Evolutionary conservation across 2,888 invertebrate genomes (phyloP).

Genomic region (Strigamia transsilvanica): DNA sequence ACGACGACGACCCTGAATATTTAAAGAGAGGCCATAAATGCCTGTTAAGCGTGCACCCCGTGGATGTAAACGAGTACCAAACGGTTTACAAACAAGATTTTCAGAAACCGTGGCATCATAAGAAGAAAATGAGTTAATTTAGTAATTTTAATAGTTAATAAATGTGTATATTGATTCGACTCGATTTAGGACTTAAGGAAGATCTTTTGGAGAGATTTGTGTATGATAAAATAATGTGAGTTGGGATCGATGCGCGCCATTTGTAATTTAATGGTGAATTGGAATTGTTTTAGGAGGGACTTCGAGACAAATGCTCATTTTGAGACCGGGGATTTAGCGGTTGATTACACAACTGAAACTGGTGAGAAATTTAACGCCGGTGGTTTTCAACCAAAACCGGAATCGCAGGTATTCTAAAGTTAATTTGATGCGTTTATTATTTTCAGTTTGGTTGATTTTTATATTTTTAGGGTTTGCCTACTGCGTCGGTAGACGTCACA

Average conservation of each 20-base stretch:
- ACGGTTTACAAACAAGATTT: background rate
- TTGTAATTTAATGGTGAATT: background rate
- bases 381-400: background rate
- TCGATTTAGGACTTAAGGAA: background rate
- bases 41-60: background rate
- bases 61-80: background rate
- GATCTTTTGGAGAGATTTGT: slow-evolving; percentile 2
- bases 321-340: background rate
- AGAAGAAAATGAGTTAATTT: slow-evolving; percentile 11
- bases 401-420: background rate
- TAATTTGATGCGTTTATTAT: background rate
- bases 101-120: background rate
- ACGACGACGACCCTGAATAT: background rate
- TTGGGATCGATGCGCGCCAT: background rate
- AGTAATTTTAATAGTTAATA: background rate
- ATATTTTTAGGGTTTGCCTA: background rate
- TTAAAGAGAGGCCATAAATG: slow-evolving; percentile 24
- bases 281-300: background rate
- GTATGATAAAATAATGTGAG: background rate
- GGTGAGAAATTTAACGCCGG: background rate
- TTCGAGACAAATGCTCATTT: background rate
- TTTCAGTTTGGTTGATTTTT: background rate
- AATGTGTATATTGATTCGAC: background rate
- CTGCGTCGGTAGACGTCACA: background rate
- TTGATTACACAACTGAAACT: background rate